Conservation (phyloP, 1,140 invertebrate species). For the Subanguina moxae region DNA sequence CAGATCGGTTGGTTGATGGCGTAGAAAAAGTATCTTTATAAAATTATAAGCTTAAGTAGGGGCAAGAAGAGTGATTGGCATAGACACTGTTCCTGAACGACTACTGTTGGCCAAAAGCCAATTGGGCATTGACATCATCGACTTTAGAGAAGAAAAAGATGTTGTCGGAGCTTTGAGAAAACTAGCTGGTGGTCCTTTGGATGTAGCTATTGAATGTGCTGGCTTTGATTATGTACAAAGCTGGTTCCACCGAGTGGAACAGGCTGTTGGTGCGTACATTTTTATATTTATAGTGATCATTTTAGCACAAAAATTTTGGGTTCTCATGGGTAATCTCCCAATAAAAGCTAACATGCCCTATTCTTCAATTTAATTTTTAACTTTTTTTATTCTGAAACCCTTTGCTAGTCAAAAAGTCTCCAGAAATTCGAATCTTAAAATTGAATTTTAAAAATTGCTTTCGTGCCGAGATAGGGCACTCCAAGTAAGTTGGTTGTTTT, state of each 20-base stretch:
- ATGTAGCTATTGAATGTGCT: constrained; percentile 34
- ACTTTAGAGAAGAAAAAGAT: constrained; percentile 29
- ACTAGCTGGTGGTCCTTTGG: constrained; percentile 14
- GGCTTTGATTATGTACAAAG: constrained; percentile 28
- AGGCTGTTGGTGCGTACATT: constrained; percentile 9
- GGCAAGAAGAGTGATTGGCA: constrained; percentile 22
- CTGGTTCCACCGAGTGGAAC: constrained; percentile 29
- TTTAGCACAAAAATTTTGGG: too few relatives aligned
- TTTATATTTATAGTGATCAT: too few relatives aligned
- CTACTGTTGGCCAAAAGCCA: constrained; percentile 15
- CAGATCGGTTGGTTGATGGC: constrained; percentile 9
- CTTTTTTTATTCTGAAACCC: too few relatives aligned
- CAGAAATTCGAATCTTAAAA: too few relatives aligned
- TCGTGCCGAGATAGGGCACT: too few relatives aligned
- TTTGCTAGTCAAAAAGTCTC: too few relatives aligned
- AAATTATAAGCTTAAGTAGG: constrained; percentile 7
- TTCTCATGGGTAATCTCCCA: too few relatives aligned
- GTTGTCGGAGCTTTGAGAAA: constrained; percentile 3
- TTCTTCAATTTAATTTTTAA: too few relatives aligned
- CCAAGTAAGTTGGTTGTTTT: too few relatives aligned
- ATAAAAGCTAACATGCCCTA: too few relatives aligned
- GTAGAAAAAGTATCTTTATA: too few relatives aligned
- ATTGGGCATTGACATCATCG: constrained; percentile 28
- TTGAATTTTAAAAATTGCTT: too few relatives aligned
- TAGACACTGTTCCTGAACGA: constrained; percentile 24